Evolutionary conservation across 2,888 invertebrate genomes (phyloP).

Genomic region (Beris morrisii): DNA sequence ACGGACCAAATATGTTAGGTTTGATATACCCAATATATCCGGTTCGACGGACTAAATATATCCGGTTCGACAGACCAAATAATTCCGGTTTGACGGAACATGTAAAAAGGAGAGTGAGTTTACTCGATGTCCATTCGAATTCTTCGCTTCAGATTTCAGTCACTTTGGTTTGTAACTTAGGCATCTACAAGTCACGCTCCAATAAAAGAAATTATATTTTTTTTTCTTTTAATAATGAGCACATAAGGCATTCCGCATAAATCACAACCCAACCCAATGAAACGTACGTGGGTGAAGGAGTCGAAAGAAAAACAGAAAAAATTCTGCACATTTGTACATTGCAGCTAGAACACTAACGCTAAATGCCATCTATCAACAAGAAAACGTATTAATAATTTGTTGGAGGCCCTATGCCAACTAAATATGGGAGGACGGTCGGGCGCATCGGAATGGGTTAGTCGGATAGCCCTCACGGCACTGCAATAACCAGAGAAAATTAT

Average conservation of each 20-base stretch:
- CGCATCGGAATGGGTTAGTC: neutral
- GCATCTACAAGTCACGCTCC: slow-evolving; percentile 12
- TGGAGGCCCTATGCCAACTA: neutral
- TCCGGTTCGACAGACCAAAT: no score
- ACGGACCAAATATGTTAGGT: no score
- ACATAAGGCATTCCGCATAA: slow-evolving; percentile 16
- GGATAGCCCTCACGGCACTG: neutral
- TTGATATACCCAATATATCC: no score
- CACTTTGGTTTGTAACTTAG: no score
- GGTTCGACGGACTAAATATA: no score
- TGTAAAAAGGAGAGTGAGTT: no score
- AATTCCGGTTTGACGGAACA: no score
- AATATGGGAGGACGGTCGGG: neutral
- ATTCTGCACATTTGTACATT: slow-evolving; percentile 16
- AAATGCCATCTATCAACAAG: slow-evolving; percentile 30
- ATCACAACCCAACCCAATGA: slow-evolving; percentile 17
- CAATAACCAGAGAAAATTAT: slow-evolving; percentile 17
- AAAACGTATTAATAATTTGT: slow-evolving; percentile 24
- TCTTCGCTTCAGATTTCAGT: no score
- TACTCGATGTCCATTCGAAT: no score
- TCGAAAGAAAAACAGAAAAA: slow-evolving; percentile 8
- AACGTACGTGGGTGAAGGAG: slow-evolving; percentile 18
- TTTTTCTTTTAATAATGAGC: slow-evolving; percentile 18
- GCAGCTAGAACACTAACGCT: slow-evolving; percentile 4
- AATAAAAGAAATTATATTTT: slow-evolving; percentile 22